phyloP scores from a whole-genome alignment of 2,113 vertebrate species.

The Theristicus caerulescens region DNA sequence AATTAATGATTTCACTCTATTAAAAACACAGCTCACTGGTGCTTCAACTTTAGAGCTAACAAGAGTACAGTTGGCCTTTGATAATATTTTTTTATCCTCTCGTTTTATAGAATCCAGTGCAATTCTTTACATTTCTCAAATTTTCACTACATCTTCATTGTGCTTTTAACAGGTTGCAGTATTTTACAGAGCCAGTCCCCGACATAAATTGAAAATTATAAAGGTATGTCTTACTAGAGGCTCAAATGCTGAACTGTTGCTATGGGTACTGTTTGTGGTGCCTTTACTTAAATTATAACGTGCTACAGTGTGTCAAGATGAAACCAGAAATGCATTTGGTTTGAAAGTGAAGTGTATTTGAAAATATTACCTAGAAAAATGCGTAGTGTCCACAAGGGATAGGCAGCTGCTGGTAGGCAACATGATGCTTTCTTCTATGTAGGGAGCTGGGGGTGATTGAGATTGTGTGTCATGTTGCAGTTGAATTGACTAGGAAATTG shows the following conservation, averaged over 20 bases:
- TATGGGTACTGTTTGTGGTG: not conserved
- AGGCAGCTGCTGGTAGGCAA: not conserved
- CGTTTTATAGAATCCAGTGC: not conserved
- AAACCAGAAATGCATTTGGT: not conserved
- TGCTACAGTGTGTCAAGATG: not conserved
- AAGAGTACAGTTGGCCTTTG: not conserved
- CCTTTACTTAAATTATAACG: not conserved
- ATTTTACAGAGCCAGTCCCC: conserved; percentile 95
- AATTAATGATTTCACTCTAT: not conserved
- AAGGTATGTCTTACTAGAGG: conserved; percentile 79
- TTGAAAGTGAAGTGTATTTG: not conserved
- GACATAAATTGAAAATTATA: conserved; percentile 97
- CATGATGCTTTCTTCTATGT: not conserved
- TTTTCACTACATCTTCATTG: not conserved
- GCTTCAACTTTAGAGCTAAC: not conserved
- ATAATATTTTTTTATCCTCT: not conserved
- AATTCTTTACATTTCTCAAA: not conserved
- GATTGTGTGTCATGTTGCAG: not conserved
- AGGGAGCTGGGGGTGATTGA: not conserved
- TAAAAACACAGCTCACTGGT: not conserved
- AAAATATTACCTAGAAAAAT: not conserved
- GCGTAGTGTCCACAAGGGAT: not conserved
- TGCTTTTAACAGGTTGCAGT: conserved; percentile 82
- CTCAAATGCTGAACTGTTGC: not conserved
- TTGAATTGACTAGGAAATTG: not conserved